phyloP scores from a whole-genome alignment of 2,113 vertebrate genomes.

The Natator depressus region DNA sequence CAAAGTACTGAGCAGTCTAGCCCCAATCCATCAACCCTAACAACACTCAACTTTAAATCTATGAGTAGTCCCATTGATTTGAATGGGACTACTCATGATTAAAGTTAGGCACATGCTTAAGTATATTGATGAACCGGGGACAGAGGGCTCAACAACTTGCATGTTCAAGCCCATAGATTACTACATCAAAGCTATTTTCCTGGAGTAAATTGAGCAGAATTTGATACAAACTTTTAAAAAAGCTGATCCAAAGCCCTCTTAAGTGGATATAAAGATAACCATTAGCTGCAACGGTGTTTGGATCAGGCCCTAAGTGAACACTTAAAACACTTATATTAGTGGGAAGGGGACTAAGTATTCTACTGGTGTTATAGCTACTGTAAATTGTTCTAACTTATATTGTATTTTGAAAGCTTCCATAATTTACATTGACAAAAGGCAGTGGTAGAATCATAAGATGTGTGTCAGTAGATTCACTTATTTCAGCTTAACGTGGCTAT shows the following conservation, averaged over 20 bases:
- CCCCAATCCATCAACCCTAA: neutral
- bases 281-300: neutral
- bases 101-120: neutral
- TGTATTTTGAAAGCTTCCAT: conserved; percentile 17
- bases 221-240: neutral
- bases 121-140: neutral
- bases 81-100: neutral
- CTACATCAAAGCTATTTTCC: accelerated
- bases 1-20: neutral
- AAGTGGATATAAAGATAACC: neutral
- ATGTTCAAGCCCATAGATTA: neutral
- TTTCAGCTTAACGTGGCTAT: conserved; percentile 45
- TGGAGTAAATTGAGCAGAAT: neutral
- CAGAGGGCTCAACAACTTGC: neutral
- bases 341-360: neutral
- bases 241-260: neutral
- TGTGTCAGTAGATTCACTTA: neutral
- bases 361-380: neutral
- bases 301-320: neutral
- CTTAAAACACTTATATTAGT: neutral
- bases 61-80: neutral
- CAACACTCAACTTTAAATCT: neutral
- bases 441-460: neutral
- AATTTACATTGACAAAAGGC: conserved; percentile 34
- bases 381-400: neutral